Base-by-base conservation (phyloP, 1,140 invertebrate species). In the Lerema accius region DNA sequence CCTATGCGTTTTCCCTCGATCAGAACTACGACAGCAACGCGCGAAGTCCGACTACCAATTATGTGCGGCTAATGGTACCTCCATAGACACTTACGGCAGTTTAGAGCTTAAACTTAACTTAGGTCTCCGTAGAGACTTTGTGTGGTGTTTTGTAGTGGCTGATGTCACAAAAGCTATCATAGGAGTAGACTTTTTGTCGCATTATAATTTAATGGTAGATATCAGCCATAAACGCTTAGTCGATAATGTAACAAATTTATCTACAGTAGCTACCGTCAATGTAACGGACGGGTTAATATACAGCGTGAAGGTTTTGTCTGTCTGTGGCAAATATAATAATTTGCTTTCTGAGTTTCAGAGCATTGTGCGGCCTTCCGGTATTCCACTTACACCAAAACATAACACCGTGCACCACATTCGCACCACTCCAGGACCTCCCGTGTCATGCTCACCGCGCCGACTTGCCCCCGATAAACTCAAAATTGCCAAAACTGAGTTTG, bases 141-240 rank as follows among this genome's bases (percentile, higher is more conserved):
- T 5, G 1, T 62, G 59, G 59, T 32, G 46, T 13, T 62, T 62
- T 16, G 15, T 51, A 1, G 48, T 62, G 6, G 59, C 59, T n/a
- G 59, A 62, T 26, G 59, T 62, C 2, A 28, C 37, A 4, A 62
- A 62, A 15, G 17, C 59, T 9, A 62, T 62, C 4, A 62, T 62
- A 39, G 59, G 65, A 4, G 58, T 48, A 15, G 65, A 67, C 23
- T 67, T 67, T 16, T 16, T 67, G 4, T 26, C 32, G 10, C 15
- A 48, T 42, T 67, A 63, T 11, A 56, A 63, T 9, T 15, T 67
- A 0, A 13, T 67, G 4, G 59, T 67, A 2, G 65, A 67, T 55
- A 55, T 42, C 37, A 45, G 51, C 10, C 42, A 63, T 11, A 40
- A 58, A 9, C 35, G 51, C 0, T 14, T 67, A 14, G n/a, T 67